These are phyloP conservation scores for Netelia virgata DNA, from an alignment of 2,888 invertebrate species.

Conservation along the genomic window DNA sequence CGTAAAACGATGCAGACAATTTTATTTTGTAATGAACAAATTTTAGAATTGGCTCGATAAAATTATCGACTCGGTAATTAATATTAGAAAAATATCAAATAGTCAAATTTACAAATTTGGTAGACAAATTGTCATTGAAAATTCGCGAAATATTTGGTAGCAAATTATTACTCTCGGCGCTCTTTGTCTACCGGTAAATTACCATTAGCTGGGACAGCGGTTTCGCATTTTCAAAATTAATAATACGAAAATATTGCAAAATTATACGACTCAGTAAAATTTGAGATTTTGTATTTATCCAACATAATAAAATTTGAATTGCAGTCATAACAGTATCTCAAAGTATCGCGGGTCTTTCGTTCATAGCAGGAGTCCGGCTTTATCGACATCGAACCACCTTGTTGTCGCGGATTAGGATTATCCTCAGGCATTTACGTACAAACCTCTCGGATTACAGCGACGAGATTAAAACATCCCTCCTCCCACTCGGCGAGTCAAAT, in stretches of 20 bases:
- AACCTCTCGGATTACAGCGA: constrained; percentile 51
- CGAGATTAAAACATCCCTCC: constrained; percentile 48
- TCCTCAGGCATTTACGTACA: constrained; percentile 42
- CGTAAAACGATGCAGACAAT: too few species aligned
- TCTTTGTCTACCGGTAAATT: neutral
- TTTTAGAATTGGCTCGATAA: neutral
- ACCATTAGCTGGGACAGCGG: neutral
- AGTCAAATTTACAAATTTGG: neutral
- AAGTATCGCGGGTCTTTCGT: constrained; percentile 3
- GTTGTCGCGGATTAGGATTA: constrained; percentile 63
- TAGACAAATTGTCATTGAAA: neutral
- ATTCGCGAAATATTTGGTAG: neutral
- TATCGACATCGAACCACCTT: constrained; percentile 50
- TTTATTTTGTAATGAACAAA: neutral
- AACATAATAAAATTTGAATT: neutral
- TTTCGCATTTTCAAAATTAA: neutral
- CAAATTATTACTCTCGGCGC: neutral
- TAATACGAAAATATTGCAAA: too few species aligned
- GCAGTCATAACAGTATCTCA: neutral
- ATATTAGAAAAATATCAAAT: neutral
- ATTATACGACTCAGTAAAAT: neutral
- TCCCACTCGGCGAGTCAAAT: neutral
- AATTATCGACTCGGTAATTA: neutral
- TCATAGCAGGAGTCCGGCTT: constrained; percentile 25
- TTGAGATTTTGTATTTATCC: neutral